Conservation (phyloP, 2,113 vertebrate species). For the Ranitomeya imitator region DNA sequence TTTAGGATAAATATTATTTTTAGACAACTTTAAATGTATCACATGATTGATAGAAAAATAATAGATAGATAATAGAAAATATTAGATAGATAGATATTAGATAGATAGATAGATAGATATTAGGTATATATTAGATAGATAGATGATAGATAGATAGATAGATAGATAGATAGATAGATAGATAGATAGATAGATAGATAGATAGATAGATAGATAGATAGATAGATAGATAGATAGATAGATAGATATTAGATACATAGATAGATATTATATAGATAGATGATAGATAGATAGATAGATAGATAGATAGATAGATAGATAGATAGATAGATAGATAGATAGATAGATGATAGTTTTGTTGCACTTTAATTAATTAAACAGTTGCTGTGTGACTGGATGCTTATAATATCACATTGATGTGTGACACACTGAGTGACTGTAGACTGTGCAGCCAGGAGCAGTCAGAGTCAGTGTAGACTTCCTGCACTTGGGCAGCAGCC, state of each 20-base stretch:
- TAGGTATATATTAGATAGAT: background rate
- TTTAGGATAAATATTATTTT: too few species aligned
- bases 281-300: background rate
- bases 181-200: background rate
- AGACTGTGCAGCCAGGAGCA: background rate
- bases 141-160: background rate
- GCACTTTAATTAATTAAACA: too few species aligned
- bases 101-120: too few species aligned
- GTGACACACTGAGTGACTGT: background rate
- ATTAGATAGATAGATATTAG: background rate
- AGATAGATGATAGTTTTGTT: background rate
- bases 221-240: background rate
- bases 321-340: too few species aligned
- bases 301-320: background rate
- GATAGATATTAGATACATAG: background rate
- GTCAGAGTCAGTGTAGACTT: background rate
- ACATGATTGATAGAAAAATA: background rate
- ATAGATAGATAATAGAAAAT: background rate
- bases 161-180: background rate
- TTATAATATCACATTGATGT: too few species aligned
- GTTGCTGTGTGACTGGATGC: too few species aligned
- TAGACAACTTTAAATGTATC: too few species aligned
- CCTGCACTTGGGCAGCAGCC: constrained; percentile 9
- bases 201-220: background rate
- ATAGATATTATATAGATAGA: background rate